Conservation (phyloP, 2,113 vertebrate genomes). For the Pedetes capensis region DNA sequence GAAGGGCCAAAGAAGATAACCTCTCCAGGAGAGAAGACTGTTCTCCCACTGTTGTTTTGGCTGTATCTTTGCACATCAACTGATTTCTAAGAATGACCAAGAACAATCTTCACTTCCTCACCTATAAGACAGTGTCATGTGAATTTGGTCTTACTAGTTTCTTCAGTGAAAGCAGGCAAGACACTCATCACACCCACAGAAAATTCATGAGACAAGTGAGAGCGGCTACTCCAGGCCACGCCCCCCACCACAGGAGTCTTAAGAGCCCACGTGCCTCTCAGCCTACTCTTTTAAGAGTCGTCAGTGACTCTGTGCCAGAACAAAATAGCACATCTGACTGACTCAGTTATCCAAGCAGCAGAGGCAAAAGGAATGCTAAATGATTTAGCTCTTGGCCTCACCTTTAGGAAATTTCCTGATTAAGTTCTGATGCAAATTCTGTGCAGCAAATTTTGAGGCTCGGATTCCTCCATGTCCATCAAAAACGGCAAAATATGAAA, state of each 20-base stretch:
- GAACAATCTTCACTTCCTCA: not conserved
- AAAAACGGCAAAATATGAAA: conserved; percentile 95
- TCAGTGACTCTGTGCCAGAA: not conserved
- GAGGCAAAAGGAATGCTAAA: fast-evolving
- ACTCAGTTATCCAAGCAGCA: not conserved
- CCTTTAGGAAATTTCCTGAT: conserved; percentile 93
- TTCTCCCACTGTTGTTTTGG: not conserved
- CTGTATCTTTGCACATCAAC: not conserved
- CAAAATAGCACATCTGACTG: not conserved
- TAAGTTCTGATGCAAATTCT: conserved; percentile 93
- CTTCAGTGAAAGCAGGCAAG: not conserved
- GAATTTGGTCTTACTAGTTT: not conserved
- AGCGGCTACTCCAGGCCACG: not conserved
- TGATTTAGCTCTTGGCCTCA: conserved; percentile 62
- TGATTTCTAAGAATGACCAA: not conserved
- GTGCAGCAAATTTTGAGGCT: conserved; percentile 93
- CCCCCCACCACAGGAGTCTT: not conserved
- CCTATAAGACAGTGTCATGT: not conserved
- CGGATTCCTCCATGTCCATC: conserved; percentile 94
- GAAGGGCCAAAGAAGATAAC: not conserved
- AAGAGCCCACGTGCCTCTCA: not conserved
- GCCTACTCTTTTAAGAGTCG: not conserved
- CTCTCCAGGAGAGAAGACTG: not conserved
- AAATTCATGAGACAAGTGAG: not conserved
- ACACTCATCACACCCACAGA: not conserved